phyloP scores from a whole-genome alignment of 1,140 invertebrate species.

The Gryon sp. region DNA sequence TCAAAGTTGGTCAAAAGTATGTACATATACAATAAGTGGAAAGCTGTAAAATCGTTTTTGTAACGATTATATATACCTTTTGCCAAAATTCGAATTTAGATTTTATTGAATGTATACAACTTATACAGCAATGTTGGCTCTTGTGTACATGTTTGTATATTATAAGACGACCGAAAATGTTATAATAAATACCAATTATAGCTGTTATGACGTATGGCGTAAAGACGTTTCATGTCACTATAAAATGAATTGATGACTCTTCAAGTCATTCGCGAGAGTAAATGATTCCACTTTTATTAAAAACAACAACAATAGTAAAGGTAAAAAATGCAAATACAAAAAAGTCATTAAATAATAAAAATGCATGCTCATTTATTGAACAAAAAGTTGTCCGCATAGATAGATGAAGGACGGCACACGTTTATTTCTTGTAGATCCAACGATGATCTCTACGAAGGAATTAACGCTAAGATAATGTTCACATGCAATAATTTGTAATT shows the following conservation, averaged over 20 bases:
- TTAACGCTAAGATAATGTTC: conserved; percentile 20
- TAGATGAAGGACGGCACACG: conserved; percentile 51
- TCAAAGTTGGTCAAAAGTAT: conserved; percentile 60
- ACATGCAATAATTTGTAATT: conserved; percentile 17
- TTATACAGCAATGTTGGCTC: conserved; percentile 69
- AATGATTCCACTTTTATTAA: too few species aligned
- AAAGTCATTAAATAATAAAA: too few species aligned
- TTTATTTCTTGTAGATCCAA: conserved; percentile 29
- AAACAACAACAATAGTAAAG: background rate
- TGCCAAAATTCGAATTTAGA: conserved; percentile 72
- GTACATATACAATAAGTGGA: conserved; percentile 60
- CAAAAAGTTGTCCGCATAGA: conserved; percentile 58
- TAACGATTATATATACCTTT: conserved; percentile 70
- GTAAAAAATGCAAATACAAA: background rate
- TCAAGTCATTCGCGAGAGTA: conserved; percentile 18
- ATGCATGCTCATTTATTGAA: conserved; percentile 52
- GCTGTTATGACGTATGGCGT: conserved; percentile 24
- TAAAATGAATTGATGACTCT: conserved; percentile 17
- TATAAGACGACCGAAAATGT: conserved; percentile 62
- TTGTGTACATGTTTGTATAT: conserved; percentile 72
- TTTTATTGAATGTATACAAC: conserved; percentile 59
- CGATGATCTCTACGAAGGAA: conserved; percentile 13
- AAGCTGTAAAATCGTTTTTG: conserved; percentile 67
- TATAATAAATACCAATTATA: conserved; percentile 53
- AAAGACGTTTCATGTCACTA: conserved; percentile 8